A percentile compares a stretch with the other conserved stretches of the same genome.
Conservation (phyloP, 2,888 invertebrate genomes). For the Mythimna lalbum region DNA sequence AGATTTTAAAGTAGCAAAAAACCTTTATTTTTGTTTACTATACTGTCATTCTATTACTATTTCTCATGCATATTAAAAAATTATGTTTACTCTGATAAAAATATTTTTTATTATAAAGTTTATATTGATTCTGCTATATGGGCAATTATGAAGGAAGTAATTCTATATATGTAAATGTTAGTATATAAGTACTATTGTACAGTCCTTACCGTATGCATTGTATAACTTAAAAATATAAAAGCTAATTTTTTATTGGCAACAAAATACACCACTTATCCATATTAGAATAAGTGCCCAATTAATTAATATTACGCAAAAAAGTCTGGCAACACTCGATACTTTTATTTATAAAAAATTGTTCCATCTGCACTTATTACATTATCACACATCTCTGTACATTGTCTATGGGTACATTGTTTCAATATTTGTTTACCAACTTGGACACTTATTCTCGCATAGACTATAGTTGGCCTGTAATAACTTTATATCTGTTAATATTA, state of each 20-base stretch:
- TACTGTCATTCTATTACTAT: conserved; percentile 9
- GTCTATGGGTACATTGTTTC: conserved; percentile 15
- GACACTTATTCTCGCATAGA: conserved; percentile 28
- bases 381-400: conserved; percentile 22
- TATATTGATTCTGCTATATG: conserved; percentile 17
- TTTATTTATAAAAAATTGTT: conserved; percentile 19
- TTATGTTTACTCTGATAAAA: background rate
- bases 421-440: background rate
- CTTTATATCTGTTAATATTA: background rate
- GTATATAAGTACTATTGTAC: conserved; percentile 4
- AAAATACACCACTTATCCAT: conserved; percentile 14
- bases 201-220: conserved; percentile 36
- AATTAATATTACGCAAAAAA: no score
- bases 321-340: background rate
- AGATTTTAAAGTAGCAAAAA: background rate
- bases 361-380: conserved; percentile 11
- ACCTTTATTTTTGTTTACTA: background rate
- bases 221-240: conserved; percentile 39
- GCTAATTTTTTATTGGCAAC: conserved; percentile 48
- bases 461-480: background rate
- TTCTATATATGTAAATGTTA: background rate
- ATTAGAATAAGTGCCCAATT: conserved; percentile 4
- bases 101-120: background rate
- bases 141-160: background rate
- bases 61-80: conserved; percentile 2